Evolutionary conservation across 1,140 invertebrate genomes (phyloP).

Genomic region (Philopotamus ludificatus): DNA sequence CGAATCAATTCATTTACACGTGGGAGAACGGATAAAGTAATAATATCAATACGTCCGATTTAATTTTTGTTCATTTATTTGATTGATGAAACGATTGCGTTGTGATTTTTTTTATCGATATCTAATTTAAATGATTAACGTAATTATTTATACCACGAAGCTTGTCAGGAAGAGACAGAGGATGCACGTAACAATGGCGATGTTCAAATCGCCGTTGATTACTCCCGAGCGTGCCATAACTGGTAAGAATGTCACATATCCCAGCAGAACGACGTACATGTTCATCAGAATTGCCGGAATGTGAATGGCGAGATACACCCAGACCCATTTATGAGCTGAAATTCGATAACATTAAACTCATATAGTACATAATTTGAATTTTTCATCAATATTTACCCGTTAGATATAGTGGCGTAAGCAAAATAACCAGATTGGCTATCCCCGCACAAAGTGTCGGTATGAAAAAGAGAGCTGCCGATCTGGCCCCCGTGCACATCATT

Average conservation of each 20-base stretch:
- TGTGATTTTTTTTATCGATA: no score
- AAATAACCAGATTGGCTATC: conserved; percentile 30
- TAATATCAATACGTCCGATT: no score
- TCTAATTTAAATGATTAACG: no score
- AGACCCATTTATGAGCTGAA: conserved; percentile 36
- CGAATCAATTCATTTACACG: no score
- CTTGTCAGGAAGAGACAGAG: conserved; percentile 11
- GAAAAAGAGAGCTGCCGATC: conserved; percentile 29
- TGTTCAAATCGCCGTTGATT: conserved; percentile 36
- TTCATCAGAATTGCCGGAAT: conserved; percentile 25
- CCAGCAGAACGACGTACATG: conserved; percentile 23
- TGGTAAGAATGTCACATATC: conserved; percentile 31
- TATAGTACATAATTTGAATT: neutral
- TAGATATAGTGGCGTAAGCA: conserved; percentile 29
- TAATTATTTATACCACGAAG: conserved; percentile 26
- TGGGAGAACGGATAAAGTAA: no score
- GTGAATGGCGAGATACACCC: conserved; percentile 29
- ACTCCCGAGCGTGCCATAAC: conserved; percentile 34
- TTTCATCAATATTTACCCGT: conserved; percentile 5
- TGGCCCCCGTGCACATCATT: conserved; percentile 22
- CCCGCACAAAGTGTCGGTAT: conserved; percentile 17
- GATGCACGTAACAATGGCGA: conserved; percentile 19
- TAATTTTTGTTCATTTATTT: no score
- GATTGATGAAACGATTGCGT: no score
- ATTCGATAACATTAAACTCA: conserved; percentile 3